Evolutionary conservation across 2,888 invertebrate genomes (phyloP).

Genomic region (Callyntrura guangdongensis): DNA sequence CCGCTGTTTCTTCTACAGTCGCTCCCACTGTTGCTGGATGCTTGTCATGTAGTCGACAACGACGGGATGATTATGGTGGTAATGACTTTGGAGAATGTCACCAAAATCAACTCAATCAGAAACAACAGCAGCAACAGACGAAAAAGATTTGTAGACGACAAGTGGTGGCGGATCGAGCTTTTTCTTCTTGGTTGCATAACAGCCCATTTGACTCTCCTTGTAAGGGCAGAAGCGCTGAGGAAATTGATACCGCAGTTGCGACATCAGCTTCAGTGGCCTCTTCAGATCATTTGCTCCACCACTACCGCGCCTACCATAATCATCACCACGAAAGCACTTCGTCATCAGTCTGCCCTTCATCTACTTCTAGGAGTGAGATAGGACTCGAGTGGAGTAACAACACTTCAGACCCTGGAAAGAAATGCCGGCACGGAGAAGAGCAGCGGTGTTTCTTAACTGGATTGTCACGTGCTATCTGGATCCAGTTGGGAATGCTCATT

Average conservation of each 20-base stretch:
- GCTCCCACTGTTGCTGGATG: conserved; percentile 55
- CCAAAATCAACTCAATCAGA: conserved; percentile 71
- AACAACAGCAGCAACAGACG: conserved; percentile 59
- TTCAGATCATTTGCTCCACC: conserved; percentile 52
- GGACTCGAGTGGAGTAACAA: conserved; percentile 42
- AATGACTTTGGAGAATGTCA: conserved; percentile 80
- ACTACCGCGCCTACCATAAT: not conserved
- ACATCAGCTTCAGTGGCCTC: conserved; percentile 25
- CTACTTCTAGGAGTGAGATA: conserved; percentile 43
- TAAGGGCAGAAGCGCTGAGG: conserved; percentile 9
- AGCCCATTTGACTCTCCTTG: conserved; percentile 60
- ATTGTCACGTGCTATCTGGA: conserved; percentile 78
- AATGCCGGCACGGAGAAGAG: conserved; percentile 62
- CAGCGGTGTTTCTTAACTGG: conserved; percentile 58
- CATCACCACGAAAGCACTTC: conserved; percentile 33
- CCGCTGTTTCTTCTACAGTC: not conserved
- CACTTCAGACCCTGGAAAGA: conserved; percentile 36
- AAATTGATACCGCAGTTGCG: conserved; percentile 64
- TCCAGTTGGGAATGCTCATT: conserved; percentile 78
- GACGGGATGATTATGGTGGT: conserved; percentile 76
- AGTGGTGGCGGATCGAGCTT: conserved; percentile 64
- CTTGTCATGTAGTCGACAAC: conserved; percentile 75
- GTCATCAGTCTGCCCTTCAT: conserved; percentile 58
- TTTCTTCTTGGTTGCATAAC: conserved; percentile 54
- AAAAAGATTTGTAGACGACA: conserved; percentile 71